phyloP scores from a whole-genome alignment of 2,113 vertebrate species.

The Marmota monax region DNA sequence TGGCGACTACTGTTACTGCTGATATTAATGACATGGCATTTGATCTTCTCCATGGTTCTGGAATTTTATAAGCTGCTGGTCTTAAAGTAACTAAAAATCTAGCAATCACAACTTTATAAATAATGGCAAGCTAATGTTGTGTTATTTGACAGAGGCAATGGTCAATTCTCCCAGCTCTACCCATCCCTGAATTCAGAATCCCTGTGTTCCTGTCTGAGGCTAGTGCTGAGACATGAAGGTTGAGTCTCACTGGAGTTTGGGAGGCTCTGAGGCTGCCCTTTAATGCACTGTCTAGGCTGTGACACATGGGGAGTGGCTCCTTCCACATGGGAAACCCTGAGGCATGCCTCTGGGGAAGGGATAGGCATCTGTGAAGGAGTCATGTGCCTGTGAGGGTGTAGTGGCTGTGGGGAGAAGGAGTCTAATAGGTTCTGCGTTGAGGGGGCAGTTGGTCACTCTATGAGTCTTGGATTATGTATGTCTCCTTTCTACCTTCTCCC shows the following conservation, averaged over 20 bases:
- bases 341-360: background rate
- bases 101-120: slow-evolving; percentile 46
- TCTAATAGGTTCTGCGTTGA: background rate
- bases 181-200: background rate
- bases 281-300: background rate
- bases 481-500: background rate
- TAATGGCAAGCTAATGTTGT: background rate
- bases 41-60: slow-evolving; percentile 22
- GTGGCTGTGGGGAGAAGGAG: accelerated
- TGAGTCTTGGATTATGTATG: background rate
- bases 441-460: background rate
- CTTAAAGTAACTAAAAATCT: slow-evolving; percentile 46
- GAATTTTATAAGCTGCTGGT: background rate
- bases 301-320: background rate
- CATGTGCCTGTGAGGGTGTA: background rate
- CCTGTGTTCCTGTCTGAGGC: background rate
- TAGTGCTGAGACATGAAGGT: background rate
- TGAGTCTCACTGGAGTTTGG: background rate
- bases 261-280: background rate
- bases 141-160: background rate
- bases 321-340: background rate
- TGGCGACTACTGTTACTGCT: background rate
- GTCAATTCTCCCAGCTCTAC: background rate
- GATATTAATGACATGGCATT: background rate
- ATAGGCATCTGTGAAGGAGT: background rate